Conservation (phyloP, 1,140 invertebrate species). For the Cyrtorhinus lividipennis region DNA sequence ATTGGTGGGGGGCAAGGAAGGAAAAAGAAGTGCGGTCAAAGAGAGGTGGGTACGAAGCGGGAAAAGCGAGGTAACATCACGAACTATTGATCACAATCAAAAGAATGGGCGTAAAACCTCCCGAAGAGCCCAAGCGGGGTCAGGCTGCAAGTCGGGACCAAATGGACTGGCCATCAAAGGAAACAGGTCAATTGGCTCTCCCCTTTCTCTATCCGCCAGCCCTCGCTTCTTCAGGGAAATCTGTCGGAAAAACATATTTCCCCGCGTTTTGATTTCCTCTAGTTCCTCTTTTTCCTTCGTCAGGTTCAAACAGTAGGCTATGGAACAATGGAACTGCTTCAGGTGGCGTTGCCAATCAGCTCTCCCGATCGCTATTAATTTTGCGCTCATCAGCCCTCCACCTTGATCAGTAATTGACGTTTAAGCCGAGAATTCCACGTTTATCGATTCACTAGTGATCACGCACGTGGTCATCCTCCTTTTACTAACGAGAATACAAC, state of each 20-base stretch:
- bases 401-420: too few relatives aligned
- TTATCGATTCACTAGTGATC: too few relatives aligned
- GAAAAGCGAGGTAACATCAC: neutral
- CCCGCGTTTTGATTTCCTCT: neutral
- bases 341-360: too few relatives aligned
- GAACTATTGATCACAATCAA: neutral
- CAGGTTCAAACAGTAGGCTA: neutral
- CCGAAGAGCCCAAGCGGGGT: neutral
- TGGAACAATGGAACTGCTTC: too few relatives aligned
- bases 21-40: too few relatives aligned
- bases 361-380: too few relatives aligned
- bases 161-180: neutral
- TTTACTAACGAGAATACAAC: too few relatives aligned
- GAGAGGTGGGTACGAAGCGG: too few relatives aligned
- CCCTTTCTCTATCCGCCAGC: neutral
- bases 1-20: too few relatives aligned
- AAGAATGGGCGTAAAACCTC: neutral
- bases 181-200: constrained; percentile 8
- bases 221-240: neutral
- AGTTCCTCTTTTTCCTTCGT: neutral
- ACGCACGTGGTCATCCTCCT: too few relatives aligned
- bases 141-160: neutral
- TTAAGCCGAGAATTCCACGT: too few relatives aligned
- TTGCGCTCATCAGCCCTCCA: too few relatives aligned
- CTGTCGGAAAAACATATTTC: neutral